Conservation (phyloP, 2,888 invertebrate species). For the Dasysyrphus tricinctus region DNA sequence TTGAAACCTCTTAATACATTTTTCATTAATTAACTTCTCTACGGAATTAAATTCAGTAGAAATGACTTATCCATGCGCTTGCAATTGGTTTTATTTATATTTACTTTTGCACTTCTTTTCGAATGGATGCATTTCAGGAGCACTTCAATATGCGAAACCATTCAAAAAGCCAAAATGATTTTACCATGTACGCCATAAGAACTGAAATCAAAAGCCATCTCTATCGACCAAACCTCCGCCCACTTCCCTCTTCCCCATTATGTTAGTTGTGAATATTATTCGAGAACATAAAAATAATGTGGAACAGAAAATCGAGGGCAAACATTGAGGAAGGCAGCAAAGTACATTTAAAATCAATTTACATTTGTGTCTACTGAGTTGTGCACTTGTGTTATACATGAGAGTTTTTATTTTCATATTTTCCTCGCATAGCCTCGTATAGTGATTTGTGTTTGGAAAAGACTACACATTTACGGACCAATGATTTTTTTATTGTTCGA, state of each 20-base stretch:
- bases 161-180: conserved; percentile 68
- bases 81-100: background rate
- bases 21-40: conserved; percentile 7
- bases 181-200: conserved; percentile 16
- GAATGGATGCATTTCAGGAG: conserved; percentile 54
- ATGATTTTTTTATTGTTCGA: conserved; percentile 56
- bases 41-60: background rate
- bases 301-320: conserved; percentile 2
- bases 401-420: conserved; percentile 44
- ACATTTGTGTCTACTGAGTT: conserved; percentile 69
- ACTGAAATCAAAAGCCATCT: conserved; percentile 30
- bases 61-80: background rate
- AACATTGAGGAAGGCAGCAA: conserved; percentile 42
- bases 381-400: conserved; percentile 65
- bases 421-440: background rate
- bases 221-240: background rate
- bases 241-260: background rate
- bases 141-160: conserved; percentile 63
- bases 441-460: conserved; percentile 23
- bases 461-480: conserved; percentile 51
- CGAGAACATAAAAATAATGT: conserved; percentile 9
- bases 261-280: conserved; percentile 15
- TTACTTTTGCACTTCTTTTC: conserved; percentile 22
- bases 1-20: conserved; percentile 35
- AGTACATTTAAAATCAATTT: conserved; percentile 73